Conservation (phyloP, 2,888 invertebrate species). For the Meiosimyza platycephala region DNA sequence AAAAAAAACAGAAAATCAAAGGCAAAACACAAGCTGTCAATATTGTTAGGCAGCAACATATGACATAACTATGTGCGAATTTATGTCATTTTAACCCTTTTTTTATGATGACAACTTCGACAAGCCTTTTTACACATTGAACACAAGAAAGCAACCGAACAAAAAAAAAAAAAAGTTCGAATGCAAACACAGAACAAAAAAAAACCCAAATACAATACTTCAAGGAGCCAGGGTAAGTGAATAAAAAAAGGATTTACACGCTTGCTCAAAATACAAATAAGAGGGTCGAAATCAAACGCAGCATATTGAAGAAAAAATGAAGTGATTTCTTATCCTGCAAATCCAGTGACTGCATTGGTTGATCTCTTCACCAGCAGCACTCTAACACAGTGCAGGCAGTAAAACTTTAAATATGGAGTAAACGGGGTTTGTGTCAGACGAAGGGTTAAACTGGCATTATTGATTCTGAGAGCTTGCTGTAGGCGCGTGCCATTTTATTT, state of each 20-base stretch:
- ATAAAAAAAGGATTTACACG: conserved; percentile 35
- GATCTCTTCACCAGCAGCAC: neutral
- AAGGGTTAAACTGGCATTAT: neutral
- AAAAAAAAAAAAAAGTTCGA: neutral
- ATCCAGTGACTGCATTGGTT: conserved; percentile 32
- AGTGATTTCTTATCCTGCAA: conserved; percentile 32
- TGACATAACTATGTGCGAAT: conserved; percentile 61
- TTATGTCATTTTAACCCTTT: conserved; percentile 58
- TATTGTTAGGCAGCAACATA: conserved; percentile 45
- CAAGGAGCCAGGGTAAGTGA: conserved; percentile 12
- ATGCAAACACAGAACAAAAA: neutral
- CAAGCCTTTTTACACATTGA: neutral
- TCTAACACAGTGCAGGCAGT: neutral
- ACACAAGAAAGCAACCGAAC: conserved; percentile 13
- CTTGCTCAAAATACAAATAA: conserved; percentile 21
- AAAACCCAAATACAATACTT: conserved; percentile 11
- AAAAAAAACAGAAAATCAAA: conserved; percentile 18
- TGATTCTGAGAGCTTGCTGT: neutral
- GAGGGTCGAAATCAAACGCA: neutral
- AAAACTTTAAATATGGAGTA: conserved; percentile 9
- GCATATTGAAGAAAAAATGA: neutral
- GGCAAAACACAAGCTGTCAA: conserved; percentile 33
- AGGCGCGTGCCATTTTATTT: conserved; percentile 24
- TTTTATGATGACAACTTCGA: conserved; percentile 34
- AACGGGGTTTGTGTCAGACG: neutral